A percentile compares a stretch with the other conserved stretches of the same genome.
phyloP scores from a whole-genome alignment of 2,113 vertebrate species.

The Ifrita kowaldi region DNA sequence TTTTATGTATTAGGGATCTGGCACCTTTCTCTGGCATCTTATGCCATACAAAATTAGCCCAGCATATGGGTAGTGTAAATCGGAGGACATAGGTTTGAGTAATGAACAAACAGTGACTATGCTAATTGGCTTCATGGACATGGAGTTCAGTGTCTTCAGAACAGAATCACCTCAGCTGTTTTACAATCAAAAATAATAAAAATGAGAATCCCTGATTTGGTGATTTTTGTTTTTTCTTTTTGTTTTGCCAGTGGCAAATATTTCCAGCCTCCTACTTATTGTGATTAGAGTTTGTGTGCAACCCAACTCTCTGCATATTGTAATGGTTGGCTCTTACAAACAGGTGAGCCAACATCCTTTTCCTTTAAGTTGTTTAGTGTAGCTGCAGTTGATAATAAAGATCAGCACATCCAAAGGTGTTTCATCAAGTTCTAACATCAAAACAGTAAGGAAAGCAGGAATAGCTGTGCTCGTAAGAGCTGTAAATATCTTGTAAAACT shows the following conservation, averaged over 20 bases:
- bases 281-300: background rate
- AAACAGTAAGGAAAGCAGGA: conserved; percentile 2
- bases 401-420: background rate
- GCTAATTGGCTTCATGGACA: background rate
- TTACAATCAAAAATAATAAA: background rate
- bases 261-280: background rate
- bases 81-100: conserved; percentile 27
- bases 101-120: conserved; percentile 31
- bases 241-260: background rate
- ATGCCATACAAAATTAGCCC: background rate
- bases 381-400: background rate
- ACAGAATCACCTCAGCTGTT: background rate
- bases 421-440: background rate
- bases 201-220: background rate
- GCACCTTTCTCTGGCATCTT: conserved; percentile 34
- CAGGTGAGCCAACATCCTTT: background rate
- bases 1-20: conserved; percentile 44
- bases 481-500: conserved; percentile 2
- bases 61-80: conserved; percentile 42
- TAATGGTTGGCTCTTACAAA: background rate
- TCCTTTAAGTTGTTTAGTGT: background rate
- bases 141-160: background rate
- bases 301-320: background rate
- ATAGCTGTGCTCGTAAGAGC: background rate
- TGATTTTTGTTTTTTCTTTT: background rate